Conservation (phyloP, 2,888 invertebrate species). For the Phyllotreta striolata region DNA sequence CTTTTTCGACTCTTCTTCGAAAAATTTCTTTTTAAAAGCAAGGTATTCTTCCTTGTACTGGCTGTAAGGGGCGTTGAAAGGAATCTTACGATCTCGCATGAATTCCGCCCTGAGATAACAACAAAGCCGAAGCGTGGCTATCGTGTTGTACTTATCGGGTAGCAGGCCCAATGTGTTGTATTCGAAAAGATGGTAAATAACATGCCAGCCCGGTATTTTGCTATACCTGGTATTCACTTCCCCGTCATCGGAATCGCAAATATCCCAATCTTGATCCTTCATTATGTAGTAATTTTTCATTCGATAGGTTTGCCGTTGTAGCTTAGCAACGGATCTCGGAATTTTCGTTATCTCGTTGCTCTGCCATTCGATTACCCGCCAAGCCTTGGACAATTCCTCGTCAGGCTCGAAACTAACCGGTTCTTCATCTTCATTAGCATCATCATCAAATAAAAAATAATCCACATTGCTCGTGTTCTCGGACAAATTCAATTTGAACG, state of each 20-base stretch:
- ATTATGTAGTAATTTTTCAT: conserved; percentile 41
- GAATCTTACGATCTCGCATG: conserved; percentile 41
- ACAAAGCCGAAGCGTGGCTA: conserved; percentile 43
- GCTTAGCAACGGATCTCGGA: conserved; percentile 41
- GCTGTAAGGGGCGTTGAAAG: conserved; percentile 41
- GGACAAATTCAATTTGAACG: conserved; percentile 32
- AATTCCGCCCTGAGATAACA: conserved; percentile 39
- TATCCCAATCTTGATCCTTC: conserved; percentile 39
- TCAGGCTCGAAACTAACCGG: conserved; percentile 20
- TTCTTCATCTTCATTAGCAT: conserved; percentile 4
- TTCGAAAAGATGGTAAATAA: conserved; percentile 43
- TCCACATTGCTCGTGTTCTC: conserved; percentile 22
- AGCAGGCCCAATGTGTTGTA: conserved; percentile 45
- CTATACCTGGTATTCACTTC: conserved; percentile 45
- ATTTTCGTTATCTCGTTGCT: conserved; percentile 31
- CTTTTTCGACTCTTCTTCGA: conserved; percentile 43
- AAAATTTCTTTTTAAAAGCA: conserved; percentile 38
- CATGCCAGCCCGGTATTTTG: conserved; percentile 43
- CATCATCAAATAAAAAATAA: conserved; percentile 32
- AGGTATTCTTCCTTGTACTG: conserved; percentile 42
- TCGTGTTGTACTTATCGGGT: conserved; percentile 45
- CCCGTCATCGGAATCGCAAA: conserved; percentile 43
- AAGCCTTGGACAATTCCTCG: conserved; percentile 22
- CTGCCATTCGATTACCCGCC: conserved; percentile 29
- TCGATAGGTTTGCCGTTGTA: conserved; percentile 36